These are phyloP conservation scores for Hylaeus anthracinus DNA, from an alignment of 1,140 invertebrate species.

Conservation along the genomic window DNA sequence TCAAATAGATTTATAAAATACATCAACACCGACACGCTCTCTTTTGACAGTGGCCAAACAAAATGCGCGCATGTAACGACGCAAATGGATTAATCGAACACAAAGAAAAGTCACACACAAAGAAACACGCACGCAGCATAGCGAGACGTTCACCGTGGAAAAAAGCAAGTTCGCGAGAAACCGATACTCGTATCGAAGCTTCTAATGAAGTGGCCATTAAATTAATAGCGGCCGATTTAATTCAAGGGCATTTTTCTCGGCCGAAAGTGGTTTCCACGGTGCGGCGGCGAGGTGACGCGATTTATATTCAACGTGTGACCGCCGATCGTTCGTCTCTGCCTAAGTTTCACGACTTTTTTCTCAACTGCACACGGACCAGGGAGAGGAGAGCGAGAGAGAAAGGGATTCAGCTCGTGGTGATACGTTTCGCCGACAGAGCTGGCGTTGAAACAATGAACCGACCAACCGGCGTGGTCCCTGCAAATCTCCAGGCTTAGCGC, in stretches of 20 bases:
- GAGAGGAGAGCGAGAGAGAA: neutral
- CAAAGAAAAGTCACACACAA: too few relatives aligned
- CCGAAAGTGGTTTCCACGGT: constrained; percentile 47
- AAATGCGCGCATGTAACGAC: too few relatives aligned
- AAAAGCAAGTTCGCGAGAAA: constrained; percentile 22
- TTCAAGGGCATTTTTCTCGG: constrained; percentile 44
- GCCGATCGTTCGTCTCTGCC: constrained; percentile 59
- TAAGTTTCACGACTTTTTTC: constrained; percentile 62
- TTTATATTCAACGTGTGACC: constrained; percentile 60
- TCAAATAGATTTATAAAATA: too few relatives aligned
- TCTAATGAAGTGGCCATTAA: constrained; percentile 53
- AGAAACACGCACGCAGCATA: too few relatives aligned
- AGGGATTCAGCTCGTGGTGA: constrained; percentile 40
- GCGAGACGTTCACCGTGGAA: neutral
- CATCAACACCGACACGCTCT: too few relatives aligned
- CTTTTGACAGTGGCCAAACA: too few relatives aligned
- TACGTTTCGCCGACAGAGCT: constrained; percentile 62
- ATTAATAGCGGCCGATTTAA: constrained; percentile 53
- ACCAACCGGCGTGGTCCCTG: constrained; percentile 76
- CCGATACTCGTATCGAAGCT: constrained; percentile 37
- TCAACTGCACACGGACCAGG: constrained; percentile 1
- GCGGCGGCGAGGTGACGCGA: constrained; percentile 39
- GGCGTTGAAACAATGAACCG: constrained; percentile 79
- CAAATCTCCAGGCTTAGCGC: constrained; percentile 78
- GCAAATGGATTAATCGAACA: too few relatives aligned